Percentiles rank a stretch among this genome's conserved stretches.
Evolutionary conservation across 2,888 invertebrate species (phyloP).

Genomic region (Chouioia cunea): DNA sequence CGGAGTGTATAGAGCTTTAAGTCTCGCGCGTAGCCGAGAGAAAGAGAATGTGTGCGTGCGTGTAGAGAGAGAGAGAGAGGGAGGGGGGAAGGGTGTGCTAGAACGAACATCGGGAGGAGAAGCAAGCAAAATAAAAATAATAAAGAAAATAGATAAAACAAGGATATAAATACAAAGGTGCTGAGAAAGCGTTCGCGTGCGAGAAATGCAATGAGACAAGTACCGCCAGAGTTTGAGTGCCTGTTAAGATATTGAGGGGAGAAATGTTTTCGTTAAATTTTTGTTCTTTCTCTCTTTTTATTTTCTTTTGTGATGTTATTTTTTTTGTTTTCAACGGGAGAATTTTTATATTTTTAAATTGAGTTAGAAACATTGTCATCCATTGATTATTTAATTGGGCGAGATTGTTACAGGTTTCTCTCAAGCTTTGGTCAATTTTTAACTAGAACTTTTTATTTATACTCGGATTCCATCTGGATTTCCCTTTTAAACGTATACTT

Average conservation of each 20-base stretch:
- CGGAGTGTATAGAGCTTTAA: background rate
- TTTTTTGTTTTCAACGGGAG: background rate
- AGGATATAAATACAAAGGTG: slow-evolving; percentile 5
- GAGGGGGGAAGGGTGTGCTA: slow-evolving; percentile 22
- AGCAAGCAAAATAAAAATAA: slow-evolving; percentile 17
- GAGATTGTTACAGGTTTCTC: no score
- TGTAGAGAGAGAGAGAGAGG: slow-evolving; percentile 15
- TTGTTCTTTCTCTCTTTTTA: background rate
- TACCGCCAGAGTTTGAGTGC: background rate
- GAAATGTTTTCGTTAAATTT: background rate
- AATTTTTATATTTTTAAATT: background rate
- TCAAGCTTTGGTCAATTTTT: no score
- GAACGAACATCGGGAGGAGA: background rate
- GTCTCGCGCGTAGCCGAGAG: slow-evolving; percentile 8
- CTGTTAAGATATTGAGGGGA: background rate
- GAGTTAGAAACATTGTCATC: no score
- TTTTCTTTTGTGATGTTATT: background rate
- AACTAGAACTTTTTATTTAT: no score
- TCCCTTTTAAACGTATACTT: no score
- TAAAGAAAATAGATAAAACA: slow-evolving; percentile 23
- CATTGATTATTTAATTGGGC: no score
- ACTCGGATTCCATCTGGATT: no score
- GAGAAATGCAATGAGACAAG: slow-evolving; percentile 5
- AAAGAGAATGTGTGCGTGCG: slow-evolving; percentile 4
- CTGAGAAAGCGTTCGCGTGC: slow-evolving; percentile 2